Evolutionary conservation across 2,797 vertebrate species (phyloP).

Genomic region (Catamblyrhynchus diadema): DNA sequence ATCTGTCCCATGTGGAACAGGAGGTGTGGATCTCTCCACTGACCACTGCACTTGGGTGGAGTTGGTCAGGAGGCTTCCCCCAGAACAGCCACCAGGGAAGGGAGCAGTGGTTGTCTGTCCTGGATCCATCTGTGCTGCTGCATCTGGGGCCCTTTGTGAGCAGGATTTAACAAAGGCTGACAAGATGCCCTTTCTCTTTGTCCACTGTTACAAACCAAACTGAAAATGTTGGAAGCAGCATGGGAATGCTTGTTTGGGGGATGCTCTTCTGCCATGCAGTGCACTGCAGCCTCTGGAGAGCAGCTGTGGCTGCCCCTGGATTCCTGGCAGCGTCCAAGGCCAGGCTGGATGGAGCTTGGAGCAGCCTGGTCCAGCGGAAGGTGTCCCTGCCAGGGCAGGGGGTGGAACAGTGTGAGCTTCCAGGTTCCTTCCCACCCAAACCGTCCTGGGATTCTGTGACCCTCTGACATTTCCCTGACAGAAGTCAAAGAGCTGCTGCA

Average conservation of each 20-base stretch:
- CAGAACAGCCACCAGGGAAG: background rate
- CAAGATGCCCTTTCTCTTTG: background rate
- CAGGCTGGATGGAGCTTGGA: background rate
- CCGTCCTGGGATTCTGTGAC: background rate
- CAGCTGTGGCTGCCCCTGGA: background rate
- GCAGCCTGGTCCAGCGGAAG: background rate
- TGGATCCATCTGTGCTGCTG: background rate
- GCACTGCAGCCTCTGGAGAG: background rate
- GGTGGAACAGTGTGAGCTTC: background rate
- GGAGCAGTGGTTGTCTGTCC: background rate
- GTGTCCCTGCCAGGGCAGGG: background rate
- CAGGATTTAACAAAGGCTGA: background rate
- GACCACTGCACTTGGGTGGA: background rate
- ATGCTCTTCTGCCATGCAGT: background rate
- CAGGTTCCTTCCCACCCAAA: background rate
- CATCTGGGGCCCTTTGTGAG: background rate
- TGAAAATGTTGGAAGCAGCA: background rate
- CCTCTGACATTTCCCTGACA: background rate
- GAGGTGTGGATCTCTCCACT: background rate
- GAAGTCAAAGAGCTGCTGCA: background rate
- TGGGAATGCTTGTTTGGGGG: accelerated
- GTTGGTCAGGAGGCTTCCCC: background rate
- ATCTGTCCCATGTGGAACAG: background rate
- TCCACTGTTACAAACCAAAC: background rate
- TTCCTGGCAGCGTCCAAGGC: background rate